A percentile compares a stretch with the other conserved stretches of the same genome.
Conservation (phyloP, 2,888 invertebrate species). For the Sphaerophoria taeniata region DNA sequence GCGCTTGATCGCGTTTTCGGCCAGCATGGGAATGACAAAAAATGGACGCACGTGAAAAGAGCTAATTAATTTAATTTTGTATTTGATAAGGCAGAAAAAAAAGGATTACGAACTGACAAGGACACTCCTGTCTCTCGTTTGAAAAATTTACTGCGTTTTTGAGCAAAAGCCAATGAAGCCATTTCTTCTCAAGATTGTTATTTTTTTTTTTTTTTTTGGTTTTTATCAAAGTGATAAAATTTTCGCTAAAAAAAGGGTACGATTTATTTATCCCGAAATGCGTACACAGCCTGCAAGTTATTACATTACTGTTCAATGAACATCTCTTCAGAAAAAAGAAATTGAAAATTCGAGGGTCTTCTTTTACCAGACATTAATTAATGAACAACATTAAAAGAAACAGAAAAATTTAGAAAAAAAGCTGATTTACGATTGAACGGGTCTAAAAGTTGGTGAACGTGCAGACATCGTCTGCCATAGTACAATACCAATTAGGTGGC, state of each 20-base stretch:
- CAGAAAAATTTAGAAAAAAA: not conserved
- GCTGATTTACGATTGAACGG: slow-evolving; percentile 25
- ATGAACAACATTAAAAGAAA: slow-evolving; percentile 62
- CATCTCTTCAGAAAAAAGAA: slow-evolving; percentile 15
- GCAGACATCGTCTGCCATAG: slow-evolving; percentile 37
- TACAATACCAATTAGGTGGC: slow-evolving; percentile 54
- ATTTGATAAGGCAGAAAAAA: not conserved
- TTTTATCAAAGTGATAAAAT: not conserved
- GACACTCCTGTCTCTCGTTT: slow-evolving; percentile 48
- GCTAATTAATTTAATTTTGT: slow-evolving; percentile 55
- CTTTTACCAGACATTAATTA: slow-evolving; percentile 54
- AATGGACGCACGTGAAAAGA: slow-evolving; percentile 54
- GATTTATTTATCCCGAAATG: not conserved
- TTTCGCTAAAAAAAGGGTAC: slow-evolving; percentile 6
- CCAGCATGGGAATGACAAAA: slow-evolving; percentile 15
- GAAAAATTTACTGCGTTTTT: slow-evolving; percentile 12
- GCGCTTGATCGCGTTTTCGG: slow-evolving; percentile 46
- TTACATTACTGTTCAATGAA: slow-evolving; percentile 60
- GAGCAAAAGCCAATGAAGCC: slow-evolving; percentile 25
- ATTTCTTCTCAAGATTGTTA: slow-evolving; percentile 5
- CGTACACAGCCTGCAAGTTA: slow-evolving; percentile 17
- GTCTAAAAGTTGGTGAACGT: not conserved
- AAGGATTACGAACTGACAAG: slow-evolving; percentile 7
- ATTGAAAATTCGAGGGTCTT: slow-evolving; percentile 13
- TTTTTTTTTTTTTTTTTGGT: not conserved